A percentile compares a stretch with the other conserved stretches of the same genome.
These are phyloP conservation scores for Gallirallus australis DNA, from an alignment of 2,797 vertebrate species.

Conservation along the genomic window DNA sequence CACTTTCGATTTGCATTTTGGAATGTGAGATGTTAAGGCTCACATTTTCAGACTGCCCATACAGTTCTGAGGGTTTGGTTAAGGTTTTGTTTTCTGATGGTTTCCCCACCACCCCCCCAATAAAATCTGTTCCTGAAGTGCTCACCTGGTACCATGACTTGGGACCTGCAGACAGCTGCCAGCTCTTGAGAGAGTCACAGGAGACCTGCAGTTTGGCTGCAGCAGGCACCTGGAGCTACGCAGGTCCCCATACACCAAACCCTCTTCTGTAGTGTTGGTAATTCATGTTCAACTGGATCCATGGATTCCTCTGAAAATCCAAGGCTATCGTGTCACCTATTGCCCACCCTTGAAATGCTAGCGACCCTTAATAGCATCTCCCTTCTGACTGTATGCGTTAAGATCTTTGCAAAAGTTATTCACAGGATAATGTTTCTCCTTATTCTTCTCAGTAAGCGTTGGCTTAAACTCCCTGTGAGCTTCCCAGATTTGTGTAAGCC, in stretches of 20 bases:
- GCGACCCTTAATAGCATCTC: background rate
- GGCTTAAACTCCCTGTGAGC: background rate
- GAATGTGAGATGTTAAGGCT: background rate
- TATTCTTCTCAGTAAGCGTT: background rate
- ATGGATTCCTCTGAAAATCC: background rate
- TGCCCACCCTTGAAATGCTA: background rate
- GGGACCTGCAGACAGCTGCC: background rate
- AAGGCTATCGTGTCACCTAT: background rate
- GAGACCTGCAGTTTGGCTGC: background rate
- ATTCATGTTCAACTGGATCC: background rate
- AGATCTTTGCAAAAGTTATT: background rate
- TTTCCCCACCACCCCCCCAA: background rate
- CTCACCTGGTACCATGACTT: background rate
- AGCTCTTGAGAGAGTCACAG: background rate
- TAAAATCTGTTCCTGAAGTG: background rate
- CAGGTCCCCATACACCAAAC: background rate
- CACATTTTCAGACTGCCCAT: background rate
- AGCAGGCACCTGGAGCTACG: background rate
- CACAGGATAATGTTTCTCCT: background rate
- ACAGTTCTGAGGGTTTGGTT: background rate
- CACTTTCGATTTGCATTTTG: background rate
- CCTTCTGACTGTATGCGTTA: background rate
- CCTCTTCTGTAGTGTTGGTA: accelerated
- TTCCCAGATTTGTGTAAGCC: background rate
- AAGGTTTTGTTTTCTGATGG: background rate